Evolutionary conservation across 2,797 vertebrate genomes (phyloP).

Genomic region (Scleropages formosus): DNA sequence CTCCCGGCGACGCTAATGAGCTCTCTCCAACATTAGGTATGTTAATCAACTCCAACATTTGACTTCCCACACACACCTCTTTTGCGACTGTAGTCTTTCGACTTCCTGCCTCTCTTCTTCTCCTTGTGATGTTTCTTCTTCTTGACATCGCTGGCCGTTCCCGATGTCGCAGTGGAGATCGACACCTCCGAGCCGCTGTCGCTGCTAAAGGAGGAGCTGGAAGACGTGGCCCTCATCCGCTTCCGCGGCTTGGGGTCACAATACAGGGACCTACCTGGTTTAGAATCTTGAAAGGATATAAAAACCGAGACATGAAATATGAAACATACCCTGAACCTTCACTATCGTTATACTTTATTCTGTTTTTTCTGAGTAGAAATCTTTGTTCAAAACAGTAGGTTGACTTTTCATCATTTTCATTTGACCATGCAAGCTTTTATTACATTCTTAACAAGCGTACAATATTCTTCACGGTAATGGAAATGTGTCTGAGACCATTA

Average conservation of each 20-base stretch:
- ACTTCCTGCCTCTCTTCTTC: constrained; percentile 61
- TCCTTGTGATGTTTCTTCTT: constrained; percentile 64
- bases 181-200: constrained; percentile 56
- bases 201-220: constrained; percentile 50
- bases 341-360: too few species aligned
- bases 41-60: too few species aligned
- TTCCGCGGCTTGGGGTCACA: constrained; percentile 60
- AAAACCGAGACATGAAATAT: neutral
- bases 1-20: too few species aligned
- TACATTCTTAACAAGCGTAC: too few species aligned
- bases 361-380: too few species aligned
- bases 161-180: constrained; percentile 52
- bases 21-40: too few species aligned
- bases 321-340: too few species aligned
- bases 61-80: constrained; percentile 60
- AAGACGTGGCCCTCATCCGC: constrained; percentile 52
- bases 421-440: too few species aligned
- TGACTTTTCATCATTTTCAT: too few species aligned
- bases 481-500: too few species aligned
- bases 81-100: constrained; percentile 67
- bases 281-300: constrained; percentile 38
- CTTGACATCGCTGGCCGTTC: constrained; percentile 55
- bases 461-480: too few species aligned
- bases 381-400: too few species aligned
- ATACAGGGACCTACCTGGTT: constrained; percentile 53